Conservation (phyloP, 2,797 vertebrate species). For the Naso thynnoides region DNA sequence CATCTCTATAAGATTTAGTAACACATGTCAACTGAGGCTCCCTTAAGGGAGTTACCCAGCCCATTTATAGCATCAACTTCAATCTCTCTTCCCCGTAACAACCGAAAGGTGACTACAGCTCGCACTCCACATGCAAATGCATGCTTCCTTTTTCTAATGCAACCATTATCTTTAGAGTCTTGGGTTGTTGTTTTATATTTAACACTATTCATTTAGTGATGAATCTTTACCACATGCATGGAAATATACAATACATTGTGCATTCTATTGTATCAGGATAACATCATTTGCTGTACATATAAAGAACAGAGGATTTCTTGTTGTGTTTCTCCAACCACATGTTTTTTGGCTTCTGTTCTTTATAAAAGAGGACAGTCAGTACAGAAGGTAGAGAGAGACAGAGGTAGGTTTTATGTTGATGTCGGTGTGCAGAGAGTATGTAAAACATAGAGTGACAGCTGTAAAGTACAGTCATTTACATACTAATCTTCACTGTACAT, state of each 20-base stretch:
- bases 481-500: not conserved
- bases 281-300: not conserved
- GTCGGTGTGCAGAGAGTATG: slow-evolving; percentile 1
- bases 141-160: slow-evolving; percentile 22
- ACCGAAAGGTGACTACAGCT: slow-evolving; percentile 72
- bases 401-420: not conserved
- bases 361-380: slow-evolving; percentile 10
- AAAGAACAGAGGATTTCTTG: slow-evolving; percentile 5
- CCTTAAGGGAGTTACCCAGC: slow-evolving; percentile 80
- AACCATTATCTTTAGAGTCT: slow-evolving; percentile 39
- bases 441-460: not conserved
- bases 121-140: slow-evolving; percentile 66
- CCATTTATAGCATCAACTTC: slow-evolving; percentile 86
- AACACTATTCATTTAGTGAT: slow-evolving; percentile 15
- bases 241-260: not conserved
- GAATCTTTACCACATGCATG: slow-evolving; percentile 17
- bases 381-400: slow-evolving; percentile 1
- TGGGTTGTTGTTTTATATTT: slow-evolving; percentile 11
- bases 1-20: slow-evolving; percentile 86
- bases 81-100: slow-evolving; percentile 72
- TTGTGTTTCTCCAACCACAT: not conserved
- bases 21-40: slow-evolving; percentile 84
- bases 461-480: not conserved
- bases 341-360: slow-evolving; percentile 1
- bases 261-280: not conserved